Base-by-base conservation (phyloP, 2,888 invertebrate genomes). In the Epirrhoe alternata region DNA sequence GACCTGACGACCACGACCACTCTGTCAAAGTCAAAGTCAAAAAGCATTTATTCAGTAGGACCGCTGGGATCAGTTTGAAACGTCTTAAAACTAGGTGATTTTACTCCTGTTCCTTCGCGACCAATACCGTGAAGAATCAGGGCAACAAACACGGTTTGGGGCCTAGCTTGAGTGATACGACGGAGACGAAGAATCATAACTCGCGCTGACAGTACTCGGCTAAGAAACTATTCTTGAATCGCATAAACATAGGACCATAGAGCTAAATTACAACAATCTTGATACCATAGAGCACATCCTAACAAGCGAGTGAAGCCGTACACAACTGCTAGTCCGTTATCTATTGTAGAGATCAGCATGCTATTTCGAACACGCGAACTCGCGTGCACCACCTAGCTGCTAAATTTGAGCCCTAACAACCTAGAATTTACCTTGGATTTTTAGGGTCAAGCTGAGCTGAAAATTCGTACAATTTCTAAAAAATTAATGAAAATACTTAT, bases 341-440 rank as follows among this genome's bases (percentile, higher is more conserved):
- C 74, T 70, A 65, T 63, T 70, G 50, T 66, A 50, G 31, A 56
- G 66, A 76, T 74, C 75, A 69, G 50, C 45, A 54, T 61, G 64
- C 66, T 56, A 60, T 51, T 58, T 35, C 4, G 64, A 51, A 31
- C 86, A 86, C 86, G 86, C 86, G 65, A 86, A 71, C 61, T 86
- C 68, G 86, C 86, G 86, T 86, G 86, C 77, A 30, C 54, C 58
- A 57, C 71, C 73, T 74, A 72, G 71, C 69, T 71, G 65, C 69
- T 74, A 72, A 70, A 68, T 71, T 66, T 70, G 70, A 75, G 71
- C 74, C 77, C 78, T 83, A 79, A 80, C 80, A 75, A 80, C 78
- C 77, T 84, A 80, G 71, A 70, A 69, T 70, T 73, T 70, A 73
- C 69, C 61, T 62, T 56, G 61, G 61, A 17, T 55, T 67, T 67